Percentiles rank a stretch among this genome's conserved stretches.
Evolutionary conservation across 2,888 invertebrate species (phyloP).

Genomic region (Folsomia manolachei): DNA sequence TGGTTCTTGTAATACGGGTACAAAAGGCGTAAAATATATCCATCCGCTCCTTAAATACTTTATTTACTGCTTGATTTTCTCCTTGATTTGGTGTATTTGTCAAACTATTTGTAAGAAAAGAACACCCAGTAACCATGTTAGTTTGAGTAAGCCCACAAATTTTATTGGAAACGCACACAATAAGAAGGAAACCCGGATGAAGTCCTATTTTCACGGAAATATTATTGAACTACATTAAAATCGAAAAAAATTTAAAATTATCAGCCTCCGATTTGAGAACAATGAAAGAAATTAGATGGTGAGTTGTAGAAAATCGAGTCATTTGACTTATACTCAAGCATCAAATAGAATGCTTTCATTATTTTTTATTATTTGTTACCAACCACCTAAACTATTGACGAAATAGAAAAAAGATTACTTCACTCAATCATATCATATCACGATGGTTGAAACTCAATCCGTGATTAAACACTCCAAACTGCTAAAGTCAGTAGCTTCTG

Average conservation of each 20-base stretch:
- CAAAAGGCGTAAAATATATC: background rate
- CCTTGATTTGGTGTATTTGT: background rate
- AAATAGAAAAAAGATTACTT: background rate
- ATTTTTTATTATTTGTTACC: background rate
- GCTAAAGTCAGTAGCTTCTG: conserved; percentile 20
- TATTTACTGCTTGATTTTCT: background rate
- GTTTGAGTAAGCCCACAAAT: too few relatives aligned
- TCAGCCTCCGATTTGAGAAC: too few relatives aligned
- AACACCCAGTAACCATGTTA: too few relatives aligned
- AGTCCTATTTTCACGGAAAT: too few relatives aligned
- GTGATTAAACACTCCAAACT: conserved; percentile 12
- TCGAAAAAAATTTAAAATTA: too few relatives aligned
- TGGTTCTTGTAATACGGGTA: background rate
- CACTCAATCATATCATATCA: too few relatives aligned
- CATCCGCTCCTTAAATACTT: background rate
- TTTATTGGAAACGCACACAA: too few relatives aligned
- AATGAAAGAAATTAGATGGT: conserved; percentile 16
- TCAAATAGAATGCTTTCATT: background rate
- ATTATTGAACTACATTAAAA: too few relatives aligned
- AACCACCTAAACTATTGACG: too few relatives aligned
- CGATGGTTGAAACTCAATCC: background rate
- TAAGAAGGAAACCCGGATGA: too few relatives aligned
- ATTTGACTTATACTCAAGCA: background rate
- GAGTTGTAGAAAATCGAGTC: conserved; percentile 13
- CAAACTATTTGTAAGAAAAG: background rate